Evolutionary conservation across 2,113 vertebrate species (phyloP), one percentile per base, ranked within the genome.

Genomic region (Onychostruthus taczanowskii): DNA sequence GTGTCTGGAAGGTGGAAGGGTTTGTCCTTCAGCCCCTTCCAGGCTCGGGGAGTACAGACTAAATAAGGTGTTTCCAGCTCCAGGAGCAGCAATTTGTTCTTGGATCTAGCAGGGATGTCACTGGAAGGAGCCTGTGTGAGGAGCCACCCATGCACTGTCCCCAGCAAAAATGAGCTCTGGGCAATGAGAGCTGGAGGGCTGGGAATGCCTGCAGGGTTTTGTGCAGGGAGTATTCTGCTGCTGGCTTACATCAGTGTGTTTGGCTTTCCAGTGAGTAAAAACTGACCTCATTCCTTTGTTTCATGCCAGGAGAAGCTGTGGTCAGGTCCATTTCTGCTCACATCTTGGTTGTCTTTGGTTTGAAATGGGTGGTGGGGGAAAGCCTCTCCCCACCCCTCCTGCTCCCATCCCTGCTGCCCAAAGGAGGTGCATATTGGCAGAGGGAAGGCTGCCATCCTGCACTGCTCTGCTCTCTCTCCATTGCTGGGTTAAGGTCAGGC

Each of bases 131-230:
- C 8, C 33, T 23, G 8, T 10, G n/a, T 15, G 47, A 76, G 78
- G 39, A 85, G 35, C 13, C 69, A 0, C 11, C 47, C 61, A 0
- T 7, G 37, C 31, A 5, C 1, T 35, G 76, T 43, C 47, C 59
- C 21, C 61, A 43, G 53, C 62, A 72, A 0, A 41, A 22, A 10
- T 0, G 33, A n/a, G 53, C 52, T 62, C 17, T 22, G 56, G 39
- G 44, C 47, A 53, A 0, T 39, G 41, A 16, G 13, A 1, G 39
- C 0, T 3, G 5, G 3, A 6, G 24, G 28, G 12, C 27, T 4
- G 2, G 7, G 24, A n/a, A 13, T 13, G 2, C 21, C 62, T 82
- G 19, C 18, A 46, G 59, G 47, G 26, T 37, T 64, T 55, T 15
- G 52, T 56, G 47, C 7, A 8, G 39, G 39, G 6, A 30, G 1